phyloP scores from a whole-genome alignment of 2,888 invertebrate genomes.

The Agrotis exclamationis region DNA sequence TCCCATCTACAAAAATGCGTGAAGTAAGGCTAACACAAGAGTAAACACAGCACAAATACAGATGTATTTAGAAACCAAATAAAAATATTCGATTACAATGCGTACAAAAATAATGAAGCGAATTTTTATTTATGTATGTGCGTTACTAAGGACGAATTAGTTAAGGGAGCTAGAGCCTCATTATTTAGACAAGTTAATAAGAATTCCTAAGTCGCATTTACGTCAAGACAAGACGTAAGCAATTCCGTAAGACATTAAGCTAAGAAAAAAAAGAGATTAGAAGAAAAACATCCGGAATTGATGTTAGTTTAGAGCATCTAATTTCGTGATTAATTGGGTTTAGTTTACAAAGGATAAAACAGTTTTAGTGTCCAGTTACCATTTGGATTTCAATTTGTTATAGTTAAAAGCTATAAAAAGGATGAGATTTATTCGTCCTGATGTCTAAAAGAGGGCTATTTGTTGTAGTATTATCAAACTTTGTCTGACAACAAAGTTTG shows the following conservation, averaged over 20 bases:
- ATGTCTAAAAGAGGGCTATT: not conserved
- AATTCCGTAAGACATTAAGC: constrained; percentile 79
- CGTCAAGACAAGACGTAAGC: constrained; percentile 81
- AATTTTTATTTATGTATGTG: constrained; percentile 60
- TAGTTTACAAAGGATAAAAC: constrained; percentile 40
- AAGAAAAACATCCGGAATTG: constrained; percentile 73
- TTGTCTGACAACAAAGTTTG: not conserved
- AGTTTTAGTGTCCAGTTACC: constrained; percentile 29
- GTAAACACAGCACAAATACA: constrained; percentile 14
- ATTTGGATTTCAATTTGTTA: constrained; percentile 39
- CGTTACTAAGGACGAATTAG: constrained; percentile 55
- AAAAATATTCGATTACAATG: constrained; percentile 50
- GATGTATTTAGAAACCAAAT: constrained; percentile 17
- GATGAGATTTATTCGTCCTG: constrained; percentile 32
- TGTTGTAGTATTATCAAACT: not conserved
- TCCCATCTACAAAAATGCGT: not conserved
- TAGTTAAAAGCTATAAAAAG: constrained; percentile 21
- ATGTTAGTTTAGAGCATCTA: constrained; percentile 57
- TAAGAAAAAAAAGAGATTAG: constrained; percentile 78
- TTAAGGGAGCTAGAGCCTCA: constrained; percentile 71
- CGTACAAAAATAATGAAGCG: constrained; percentile 58
- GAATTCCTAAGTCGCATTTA: constrained; percentile 87
- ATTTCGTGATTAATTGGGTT: constrained; percentile 48
- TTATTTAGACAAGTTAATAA: constrained; percentile 87
- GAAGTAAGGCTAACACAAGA: not conserved